phyloP scores from a whole-genome alignment of 2,888 invertebrate genomes.

The Cataglyphis livida region DNA sequence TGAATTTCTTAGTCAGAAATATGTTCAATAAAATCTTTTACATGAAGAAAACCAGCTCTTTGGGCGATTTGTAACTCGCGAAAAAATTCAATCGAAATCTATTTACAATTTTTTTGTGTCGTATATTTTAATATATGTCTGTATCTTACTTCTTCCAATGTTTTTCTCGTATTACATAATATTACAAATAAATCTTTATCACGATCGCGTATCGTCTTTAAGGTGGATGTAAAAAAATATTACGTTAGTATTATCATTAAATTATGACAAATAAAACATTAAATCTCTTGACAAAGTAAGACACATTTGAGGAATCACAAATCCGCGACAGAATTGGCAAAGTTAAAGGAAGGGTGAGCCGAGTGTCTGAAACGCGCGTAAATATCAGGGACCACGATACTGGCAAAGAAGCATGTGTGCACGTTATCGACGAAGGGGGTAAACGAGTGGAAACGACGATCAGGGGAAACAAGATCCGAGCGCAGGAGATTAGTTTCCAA shows the following conservation, averaged over 20 bases:
- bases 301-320: background rate
- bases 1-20: background rate
- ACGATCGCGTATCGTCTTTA: background rate
- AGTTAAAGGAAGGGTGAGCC: conserved; percentile 37
- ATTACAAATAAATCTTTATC: background rate
- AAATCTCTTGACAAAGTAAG: background rate
- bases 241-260: background rate
- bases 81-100: too few relatives aligned
- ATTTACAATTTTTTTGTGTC: background rate
- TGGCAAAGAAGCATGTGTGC: background rate
- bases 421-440: conserved; percentile 64
- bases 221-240: background rate
- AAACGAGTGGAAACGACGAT: conserved; percentile 63
- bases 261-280: background rate
- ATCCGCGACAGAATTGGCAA: conserved; percentile 24
- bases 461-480: conserved; percentile 61
- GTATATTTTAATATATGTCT: background rate
- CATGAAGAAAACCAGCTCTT: background rate
- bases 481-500: conserved; percentile 68
- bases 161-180: background rate
- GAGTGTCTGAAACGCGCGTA: conserved; percentile 16
- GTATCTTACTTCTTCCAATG: too few relatives aligned
- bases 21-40: background rate
- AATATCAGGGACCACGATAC: conserved; percentile 11
- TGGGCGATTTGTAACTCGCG: background rate